A percentile compares a stretch with the other conserved stretches of the same genome.
Evolutionary conservation across 1,140 invertebrate genomes (phyloP).

Genomic region (Hesperophylax magnus): DNA sequence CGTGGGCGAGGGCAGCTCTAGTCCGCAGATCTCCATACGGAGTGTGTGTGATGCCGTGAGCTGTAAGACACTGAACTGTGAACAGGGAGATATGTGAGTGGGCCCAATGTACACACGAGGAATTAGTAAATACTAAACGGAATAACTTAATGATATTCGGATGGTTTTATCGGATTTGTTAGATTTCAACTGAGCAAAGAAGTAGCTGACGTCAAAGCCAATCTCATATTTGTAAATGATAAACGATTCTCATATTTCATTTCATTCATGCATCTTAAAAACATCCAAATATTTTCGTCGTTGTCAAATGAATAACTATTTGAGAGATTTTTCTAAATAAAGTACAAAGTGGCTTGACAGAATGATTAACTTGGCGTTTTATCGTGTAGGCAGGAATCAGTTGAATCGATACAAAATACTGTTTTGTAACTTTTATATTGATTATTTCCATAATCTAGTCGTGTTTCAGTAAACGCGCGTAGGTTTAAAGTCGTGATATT

Average conservation of each 20-base stretch:
- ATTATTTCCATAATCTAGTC: neutral
- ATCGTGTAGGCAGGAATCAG: too few species aligned
- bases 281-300: neutral
- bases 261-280: neutral
- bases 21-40: neutral
- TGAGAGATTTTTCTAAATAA: neutral
- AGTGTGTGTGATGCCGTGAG: neutral
- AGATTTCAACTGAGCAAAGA: neutral
- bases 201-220: neutral
- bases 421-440: neutral
- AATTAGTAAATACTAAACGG: slow-evolving; percentile 11
- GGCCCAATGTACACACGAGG: neutral
- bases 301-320: neutral
- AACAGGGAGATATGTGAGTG: neutral
- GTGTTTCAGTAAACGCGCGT: neutral
- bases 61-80: too few species aligned
- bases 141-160: slow-evolving; percentile 11
- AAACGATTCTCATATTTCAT: neutral
- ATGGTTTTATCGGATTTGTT: neutral
- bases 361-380: neutral
- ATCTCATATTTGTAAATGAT: neutral
- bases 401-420: too few species aligned
- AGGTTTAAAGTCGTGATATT: slow-evolving; percentile 3
- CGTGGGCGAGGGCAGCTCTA: neutral
- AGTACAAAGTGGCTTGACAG: neutral